phyloP scores from a whole-genome alignment of 2,113 vertebrate species.

The Entelurus aequoreus region DNA sequence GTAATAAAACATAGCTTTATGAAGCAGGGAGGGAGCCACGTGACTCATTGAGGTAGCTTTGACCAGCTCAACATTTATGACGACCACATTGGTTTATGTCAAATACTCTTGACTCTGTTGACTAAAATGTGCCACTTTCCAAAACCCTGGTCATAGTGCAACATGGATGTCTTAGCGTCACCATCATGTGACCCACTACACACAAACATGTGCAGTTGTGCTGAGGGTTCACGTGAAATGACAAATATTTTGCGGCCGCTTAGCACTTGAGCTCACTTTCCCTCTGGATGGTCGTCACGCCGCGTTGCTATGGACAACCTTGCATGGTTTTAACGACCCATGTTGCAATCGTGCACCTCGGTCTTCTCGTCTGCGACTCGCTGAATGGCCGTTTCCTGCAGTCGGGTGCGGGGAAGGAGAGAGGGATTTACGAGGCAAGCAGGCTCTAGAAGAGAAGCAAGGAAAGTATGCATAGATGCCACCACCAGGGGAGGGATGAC shows the following conservation, averaged over 20 bases:
- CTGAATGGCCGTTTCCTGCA: conserved; percentile 3
- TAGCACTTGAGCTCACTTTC: neutral
- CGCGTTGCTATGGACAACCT: neutral
- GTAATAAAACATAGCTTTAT: conserved; percentile 4
- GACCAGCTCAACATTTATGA: conserved; percentile 1
- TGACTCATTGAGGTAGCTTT: conserved; percentile 29
- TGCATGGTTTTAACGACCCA: neutral
- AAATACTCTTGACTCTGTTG: conserved; percentile 2
- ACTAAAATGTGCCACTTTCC: neutral
- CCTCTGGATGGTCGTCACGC: neutral
- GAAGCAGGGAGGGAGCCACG: conserved; percentile 16
- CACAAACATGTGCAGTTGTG: neutral
- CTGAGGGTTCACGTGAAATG: neutral
- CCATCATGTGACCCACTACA: neutral
- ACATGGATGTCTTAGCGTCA: neutral
- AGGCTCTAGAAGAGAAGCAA: neutral
- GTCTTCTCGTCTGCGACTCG: neutral
- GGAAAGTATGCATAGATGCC: conserved; percentile 1
- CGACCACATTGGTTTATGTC: conserved; percentile 5
- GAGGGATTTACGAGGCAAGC: neutral
- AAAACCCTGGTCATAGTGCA: neutral
- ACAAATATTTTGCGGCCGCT: neutral
- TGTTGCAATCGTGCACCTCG: neutral
- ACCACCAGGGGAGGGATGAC: neutral
- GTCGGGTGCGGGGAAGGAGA: neutral